These are phyloP conservation scores for Ormyrus labotus DNA, from an alignment of 2,888 invertebrate species.

Conservation along the genomic window DNA sequence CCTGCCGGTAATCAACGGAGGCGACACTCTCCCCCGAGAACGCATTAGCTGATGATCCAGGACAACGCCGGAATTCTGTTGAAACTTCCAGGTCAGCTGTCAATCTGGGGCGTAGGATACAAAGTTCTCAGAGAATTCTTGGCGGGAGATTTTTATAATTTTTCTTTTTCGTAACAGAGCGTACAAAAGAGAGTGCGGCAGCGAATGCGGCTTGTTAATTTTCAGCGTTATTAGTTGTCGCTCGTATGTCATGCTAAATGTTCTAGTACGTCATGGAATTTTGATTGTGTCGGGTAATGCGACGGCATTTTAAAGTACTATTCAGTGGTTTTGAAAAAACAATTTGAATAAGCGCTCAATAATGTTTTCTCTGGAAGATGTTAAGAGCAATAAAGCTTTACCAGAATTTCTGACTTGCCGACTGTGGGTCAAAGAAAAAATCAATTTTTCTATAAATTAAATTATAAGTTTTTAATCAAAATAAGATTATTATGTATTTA, in stretches of 20 bases:
- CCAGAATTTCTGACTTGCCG: constrained; percentile 1
- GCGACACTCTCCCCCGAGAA: constrained; percentile 60
- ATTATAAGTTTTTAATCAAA: no score
- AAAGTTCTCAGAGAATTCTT: not conserved
- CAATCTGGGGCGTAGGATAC: not conserved
- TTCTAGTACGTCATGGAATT: not conserved
- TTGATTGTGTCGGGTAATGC: not conserved
- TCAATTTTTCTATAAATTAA: not conserved
- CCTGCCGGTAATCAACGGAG: constrained; percentile 65
- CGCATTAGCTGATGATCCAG: constrained; percentile 53
- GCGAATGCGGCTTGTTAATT: no score
- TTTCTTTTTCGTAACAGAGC: not conserved
- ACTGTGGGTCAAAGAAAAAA: not conserved
- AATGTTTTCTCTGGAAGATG: constrained; percentile 9
- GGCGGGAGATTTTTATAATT: not conserved
- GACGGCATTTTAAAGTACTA: not conserved
- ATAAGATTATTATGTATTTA: no score
- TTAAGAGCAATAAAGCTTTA: constrained; percentile 17
- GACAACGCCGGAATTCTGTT: no score
- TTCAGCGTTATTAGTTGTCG: no score
- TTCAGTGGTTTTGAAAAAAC: constrained; percentile 12
- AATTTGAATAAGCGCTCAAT: not conserved
- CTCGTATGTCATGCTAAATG: not conserved
- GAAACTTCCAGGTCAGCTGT: no score
- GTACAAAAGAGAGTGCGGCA: not conserved